These are phyloP conservation scores for Limulus polyphemus DNA, from an alignment of 2,888 invertebrate species.

Conservation along the genomic window DNA sequence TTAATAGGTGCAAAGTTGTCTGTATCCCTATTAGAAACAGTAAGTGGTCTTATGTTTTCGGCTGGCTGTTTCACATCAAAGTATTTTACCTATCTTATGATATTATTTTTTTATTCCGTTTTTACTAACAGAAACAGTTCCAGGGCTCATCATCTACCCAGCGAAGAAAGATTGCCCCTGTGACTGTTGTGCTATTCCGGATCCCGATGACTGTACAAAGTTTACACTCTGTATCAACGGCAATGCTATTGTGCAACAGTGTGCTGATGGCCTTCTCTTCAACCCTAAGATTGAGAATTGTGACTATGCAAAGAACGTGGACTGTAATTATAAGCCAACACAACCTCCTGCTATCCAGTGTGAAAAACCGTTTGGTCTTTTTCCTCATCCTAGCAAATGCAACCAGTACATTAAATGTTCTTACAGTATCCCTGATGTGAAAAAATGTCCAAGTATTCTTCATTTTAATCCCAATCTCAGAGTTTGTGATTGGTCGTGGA, in stretches of 20 bases:
- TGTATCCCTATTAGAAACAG: no score
- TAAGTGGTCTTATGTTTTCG: no score
- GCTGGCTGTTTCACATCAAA: no score
- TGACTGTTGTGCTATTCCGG: slow-evolving; percentile 9
- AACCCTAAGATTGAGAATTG: slow-evolving; percentile 10
- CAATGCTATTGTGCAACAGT: slow-evolving; percentile 5
- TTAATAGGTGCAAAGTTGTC: no score
- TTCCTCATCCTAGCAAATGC: slow-evolving; percentile 10
- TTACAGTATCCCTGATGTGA: slow-evolving; percentile 5
- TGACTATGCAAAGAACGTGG: slow-evolving; percentile 8
- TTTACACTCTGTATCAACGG: slow-evolving; percentile 7
- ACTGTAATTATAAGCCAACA: not conserved
- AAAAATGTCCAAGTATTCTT: slow-evolving; percentile 9
- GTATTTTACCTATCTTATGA: no score
- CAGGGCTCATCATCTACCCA: no score
- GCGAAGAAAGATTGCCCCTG: slow-evolving; percentile 4
- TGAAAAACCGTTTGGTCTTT: slow-evolving; percentile 8
- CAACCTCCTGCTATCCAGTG: not conserved
- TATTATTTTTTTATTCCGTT: no score
- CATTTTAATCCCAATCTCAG: slow-evolving; percentile 10
- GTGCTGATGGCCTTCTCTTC: slow-evolving; percentile 11
- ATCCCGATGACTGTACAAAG: slow-evolving; percentile 8
- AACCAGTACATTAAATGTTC: slow-evolving; percentile 11
- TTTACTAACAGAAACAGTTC: no score
- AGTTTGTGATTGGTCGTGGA: slow-evolving; percentile 18